Percentiles rank a stretch among this genome's conserved stretches.
phyloP scores from a whole-genome alignment of 2,888 invertebrate genomes.

The Cataglyphis altisquamis region DNA sequence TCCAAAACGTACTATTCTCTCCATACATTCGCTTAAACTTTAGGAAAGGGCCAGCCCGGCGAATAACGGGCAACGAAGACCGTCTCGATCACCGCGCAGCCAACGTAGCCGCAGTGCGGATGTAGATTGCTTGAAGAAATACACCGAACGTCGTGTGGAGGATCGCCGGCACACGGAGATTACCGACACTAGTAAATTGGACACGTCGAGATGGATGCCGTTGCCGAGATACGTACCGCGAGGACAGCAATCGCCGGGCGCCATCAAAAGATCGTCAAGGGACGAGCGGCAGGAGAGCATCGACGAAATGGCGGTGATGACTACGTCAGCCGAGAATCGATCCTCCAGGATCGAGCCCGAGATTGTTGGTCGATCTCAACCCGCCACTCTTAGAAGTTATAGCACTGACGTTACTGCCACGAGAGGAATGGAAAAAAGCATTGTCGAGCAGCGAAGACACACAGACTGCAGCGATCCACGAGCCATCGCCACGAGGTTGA shows the following conservation, averaged over 20 bases:
- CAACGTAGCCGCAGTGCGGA: slow-evolving; percentile 82
- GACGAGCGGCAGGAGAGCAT: slow-evolving; percentile 61
- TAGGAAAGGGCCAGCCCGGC: slow-evolving; percentile 76
- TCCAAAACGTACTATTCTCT: neutral
- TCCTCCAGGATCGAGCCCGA: slow-evolving; percentile 7
- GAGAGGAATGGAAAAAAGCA: slow-evolving; percentile 59
- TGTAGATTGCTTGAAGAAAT: slow-evolving; percentile 81
- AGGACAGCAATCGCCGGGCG: slow-evolving; percentile 49
- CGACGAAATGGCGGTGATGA: slow-evolving; percentile 8
- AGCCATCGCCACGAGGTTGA: slow-evolving; percentile 73
- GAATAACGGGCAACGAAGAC: slow-evolving; percentile 78
- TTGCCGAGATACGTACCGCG: slow-evolving; percentile 63
- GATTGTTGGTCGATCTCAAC: neutral
- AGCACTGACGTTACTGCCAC: slow-evolving; percentile 71
- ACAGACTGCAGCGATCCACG: slow-evolving; percentile 73
- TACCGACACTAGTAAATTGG: slow-evolving; percentile 68
- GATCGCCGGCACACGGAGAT: slow-evolving; percentile 80
- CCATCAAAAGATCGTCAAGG: slow-evolving; percentile 43
- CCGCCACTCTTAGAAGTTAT: slow-evolving; percentile 64
- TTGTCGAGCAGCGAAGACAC: slow-evolving; percentile 70
- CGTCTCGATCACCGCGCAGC: slow-evolving; percentile 81
- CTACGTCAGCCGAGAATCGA: slow-evolving; percentile 16
- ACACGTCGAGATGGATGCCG: slow-evolving; percentile 76
- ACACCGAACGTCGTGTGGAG: slow-evolving; percentile 80
- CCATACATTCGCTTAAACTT: slow-evolving; percentile 11